Conservation (phyloP, 2,888 invertebrate species). For the Drosophila parthenogenetica region DNA sequence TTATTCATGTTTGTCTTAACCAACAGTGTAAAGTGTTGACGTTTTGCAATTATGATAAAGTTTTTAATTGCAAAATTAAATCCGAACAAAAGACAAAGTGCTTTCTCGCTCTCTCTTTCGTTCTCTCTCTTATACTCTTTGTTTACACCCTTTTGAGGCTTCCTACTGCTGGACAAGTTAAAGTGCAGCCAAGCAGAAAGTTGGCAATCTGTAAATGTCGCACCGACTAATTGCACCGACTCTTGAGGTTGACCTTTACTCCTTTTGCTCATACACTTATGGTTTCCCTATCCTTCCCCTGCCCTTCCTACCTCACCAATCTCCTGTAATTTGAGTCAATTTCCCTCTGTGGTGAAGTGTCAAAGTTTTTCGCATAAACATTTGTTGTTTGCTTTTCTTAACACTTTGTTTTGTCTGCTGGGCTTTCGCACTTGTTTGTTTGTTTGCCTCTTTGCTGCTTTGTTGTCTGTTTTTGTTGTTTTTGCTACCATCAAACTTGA, state of each 20-base stretch:
- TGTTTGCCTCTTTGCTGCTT: conserved; percentile 14
- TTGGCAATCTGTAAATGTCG: conserved; percentile 73
- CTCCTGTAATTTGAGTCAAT: conserved; percentile 39
- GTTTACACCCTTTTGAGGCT: too few species aligned
- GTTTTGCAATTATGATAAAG: conserved; percentile 69
- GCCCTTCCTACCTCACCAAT: background rate
- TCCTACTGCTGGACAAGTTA: conserved; percentile 17
- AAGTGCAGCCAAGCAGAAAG: conserved; percentile 56
- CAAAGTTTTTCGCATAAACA: conserved; percentile 56
- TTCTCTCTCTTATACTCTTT: conserved; percentile 1
- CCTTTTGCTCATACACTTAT: background rate
- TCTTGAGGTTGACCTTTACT: conserved; percentile 11
- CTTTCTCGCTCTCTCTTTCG: background rate
- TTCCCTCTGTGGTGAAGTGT: conserved; percentile 29
- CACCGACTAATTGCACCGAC: conserved; percentile 64
- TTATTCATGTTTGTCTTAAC: conserved; percentile 8
- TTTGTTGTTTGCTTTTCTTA: conserved; percentile 53
- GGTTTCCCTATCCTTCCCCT: background rate
- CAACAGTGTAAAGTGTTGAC: conserved; percentile 43
- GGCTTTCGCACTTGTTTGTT: conserved; percentile 19
- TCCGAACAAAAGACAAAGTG: conserved; percentile 52
- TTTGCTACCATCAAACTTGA: conserved; percentile 59
- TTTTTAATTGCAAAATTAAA: conserved; percentile 80
- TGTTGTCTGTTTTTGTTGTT: conserved; percentile 28
- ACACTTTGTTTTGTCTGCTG: conserved; percentile 40